Evolutionary conservation across 2,113 vertebrate genomes (phyloP).

Genomic region (Hyperopisus bebe): DNA sequence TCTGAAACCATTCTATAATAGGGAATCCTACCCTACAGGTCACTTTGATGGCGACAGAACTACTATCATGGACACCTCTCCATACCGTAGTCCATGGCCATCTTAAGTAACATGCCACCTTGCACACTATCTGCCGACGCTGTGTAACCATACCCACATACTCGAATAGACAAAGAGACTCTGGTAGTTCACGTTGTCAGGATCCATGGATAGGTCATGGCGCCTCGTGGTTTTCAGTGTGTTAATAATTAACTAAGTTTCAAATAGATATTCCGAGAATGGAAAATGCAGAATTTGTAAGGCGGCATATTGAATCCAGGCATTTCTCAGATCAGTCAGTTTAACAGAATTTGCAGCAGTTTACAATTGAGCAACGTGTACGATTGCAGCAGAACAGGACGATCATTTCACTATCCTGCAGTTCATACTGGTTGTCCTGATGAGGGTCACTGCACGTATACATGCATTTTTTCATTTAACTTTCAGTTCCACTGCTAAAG

Average conservation of each 20-base stretch:
- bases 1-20: neutral
- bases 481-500: neutral
- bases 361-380: neutral
- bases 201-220: neutral
- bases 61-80: neutral
- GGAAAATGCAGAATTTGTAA: neutral
- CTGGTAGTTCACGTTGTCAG: slow-evolving; percentile 7
- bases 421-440: neutral
- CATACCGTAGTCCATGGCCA: neutral
- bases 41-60: neutral
- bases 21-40: neutral
- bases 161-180: slow-evolving; percentile 14
- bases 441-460: neutral
- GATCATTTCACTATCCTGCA: neutral
- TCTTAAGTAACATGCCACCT: slow-evolving; percentile 13
- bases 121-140: neutral
- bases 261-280: neutral
- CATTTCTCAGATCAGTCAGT: neutral
- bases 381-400: neutral
- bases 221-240: neutral
- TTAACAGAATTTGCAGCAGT: neutral
- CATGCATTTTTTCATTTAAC: neutral
- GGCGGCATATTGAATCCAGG: neutral
- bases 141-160: slow-evolving; percentile 16
- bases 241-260: neutral